Evolutionary conservation across 2,888 invertebrate species (phyloP).

Genomic region (Galerucella nymphaeae): DNA sequence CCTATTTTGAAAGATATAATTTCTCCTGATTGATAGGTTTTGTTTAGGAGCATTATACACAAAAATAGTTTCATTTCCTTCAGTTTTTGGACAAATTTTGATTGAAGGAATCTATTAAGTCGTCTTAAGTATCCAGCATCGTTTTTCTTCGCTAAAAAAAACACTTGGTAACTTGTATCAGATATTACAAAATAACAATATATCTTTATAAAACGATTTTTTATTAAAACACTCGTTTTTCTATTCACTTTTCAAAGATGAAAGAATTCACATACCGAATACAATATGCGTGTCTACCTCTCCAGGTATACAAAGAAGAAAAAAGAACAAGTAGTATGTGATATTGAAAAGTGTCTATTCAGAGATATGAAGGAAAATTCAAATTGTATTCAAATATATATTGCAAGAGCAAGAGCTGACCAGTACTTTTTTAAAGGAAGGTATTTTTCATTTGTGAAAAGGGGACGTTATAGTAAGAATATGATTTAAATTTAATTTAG

Average conservation of each 20-base stretch:
- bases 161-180: too few relatives aligned
- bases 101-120: too few relatives aligned
- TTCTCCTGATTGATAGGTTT: too few relatives aligned
- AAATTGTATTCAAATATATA: slow-evolving; percentile 20
- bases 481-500: slow-evolving; percentile 5
- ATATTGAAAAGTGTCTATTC: slow-evolving; percentile 22
- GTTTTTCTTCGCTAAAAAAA: too few relatives aligned
- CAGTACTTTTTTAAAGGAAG: slow-evolving; percentile 28
- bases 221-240: neutral
- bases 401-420: slow-evolving; percentile 16
- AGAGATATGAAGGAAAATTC: slow-evolving; percentile 16
- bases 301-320: slow-evolving; percentile 15
- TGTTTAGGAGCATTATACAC: too few relatives aligned
- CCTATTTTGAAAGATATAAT: too few relatives aligned
- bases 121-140: too few relatives aligned
- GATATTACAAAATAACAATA: too few relatives aligned
- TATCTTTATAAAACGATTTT: neutral
- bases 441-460: slow-evolving; percentile 32
- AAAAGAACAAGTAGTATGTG: neutral
- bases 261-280: slow-evolving; percentile 1
- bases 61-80: too few relatives aligned
- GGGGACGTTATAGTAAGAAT: neutral
- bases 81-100: too few relatives aligned
- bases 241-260: neutral
- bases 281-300: slow-evolving; percentile 6